phyloP scores from a whole-genome alignment of 2,888 invertebrate genomes.

The Drosophila mulleri region DNA sequence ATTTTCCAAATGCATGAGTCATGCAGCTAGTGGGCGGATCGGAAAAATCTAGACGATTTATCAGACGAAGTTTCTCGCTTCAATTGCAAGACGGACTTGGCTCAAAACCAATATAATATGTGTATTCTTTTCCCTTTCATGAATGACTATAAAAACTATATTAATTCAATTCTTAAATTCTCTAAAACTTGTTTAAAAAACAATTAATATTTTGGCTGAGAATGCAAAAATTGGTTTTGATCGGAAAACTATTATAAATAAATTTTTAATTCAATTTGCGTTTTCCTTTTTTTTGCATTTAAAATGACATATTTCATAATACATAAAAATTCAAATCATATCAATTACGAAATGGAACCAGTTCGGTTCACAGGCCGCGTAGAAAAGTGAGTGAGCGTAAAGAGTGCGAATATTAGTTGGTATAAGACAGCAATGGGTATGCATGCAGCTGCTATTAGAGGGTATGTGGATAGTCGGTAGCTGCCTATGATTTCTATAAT shows the following conservation, averaged over 20 bases:
- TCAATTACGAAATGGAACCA: conserved; percentile 5
- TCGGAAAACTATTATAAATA: background rate
- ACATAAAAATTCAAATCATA: conserved; percentile 2
- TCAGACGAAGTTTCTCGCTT: too few species aligned
- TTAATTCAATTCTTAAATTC: too few species aligned
- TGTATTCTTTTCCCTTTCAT: too few species aligned
- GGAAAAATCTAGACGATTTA: too few species aligned
- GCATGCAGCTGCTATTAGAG: background rate
- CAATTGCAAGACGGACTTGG: too few species aligned
- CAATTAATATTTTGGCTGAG: too few species aligned
- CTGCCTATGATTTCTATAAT: background rate
- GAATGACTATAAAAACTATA: too few species aligned
- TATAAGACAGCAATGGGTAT: background rate
- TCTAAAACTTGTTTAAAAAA: too few species aligned
- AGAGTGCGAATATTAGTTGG: background rate
- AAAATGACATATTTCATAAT: conserved; percentile 2
- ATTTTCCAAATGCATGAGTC: too few species aligned
- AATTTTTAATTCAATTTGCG: background rate
- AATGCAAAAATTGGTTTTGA: background rate
- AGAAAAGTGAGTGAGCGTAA: background rate
- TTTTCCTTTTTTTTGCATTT: background rate
- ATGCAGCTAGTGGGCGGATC: too few species aligned
- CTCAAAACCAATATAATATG: too few species aligned
- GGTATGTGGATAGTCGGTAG: background rate
- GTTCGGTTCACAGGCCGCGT: conserved; percentile 2